Conservation (phyloP, 35 echinoderm and acorn worm genomes). For the Heliocidaris tuberculata region DNA sequence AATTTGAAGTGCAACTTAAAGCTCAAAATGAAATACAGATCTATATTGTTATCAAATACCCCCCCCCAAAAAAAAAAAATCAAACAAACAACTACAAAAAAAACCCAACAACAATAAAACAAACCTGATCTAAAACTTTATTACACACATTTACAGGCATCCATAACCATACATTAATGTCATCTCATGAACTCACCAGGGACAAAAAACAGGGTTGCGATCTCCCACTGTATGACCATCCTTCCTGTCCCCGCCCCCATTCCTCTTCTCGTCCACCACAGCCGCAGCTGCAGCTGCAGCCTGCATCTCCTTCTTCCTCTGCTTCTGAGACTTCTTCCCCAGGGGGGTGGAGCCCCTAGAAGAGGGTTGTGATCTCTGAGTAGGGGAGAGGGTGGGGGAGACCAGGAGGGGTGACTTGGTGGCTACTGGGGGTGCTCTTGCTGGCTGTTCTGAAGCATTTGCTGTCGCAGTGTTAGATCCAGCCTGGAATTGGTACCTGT, state of each 20-base stretch:
- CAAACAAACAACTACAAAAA: too few species aligned
- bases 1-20: too few species aligned
- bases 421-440: not conserved
- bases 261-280: not conserved
- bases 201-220: conserved; percentile 21
- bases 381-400: conserved; percentile 36
- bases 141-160: too few species aligned
- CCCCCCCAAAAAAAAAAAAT: not conserved
- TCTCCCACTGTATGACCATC: not conserved
- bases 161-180: too few species aligned
- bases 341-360: conserved; percentile 21
- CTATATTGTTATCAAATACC: not conserved
- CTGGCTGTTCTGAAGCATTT: not conserved
- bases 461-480: not conserved
- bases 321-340: conserved; percentile 82
- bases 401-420: not conserved
- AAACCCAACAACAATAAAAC: too few species aligned
- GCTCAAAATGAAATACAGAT: too few species aligned
- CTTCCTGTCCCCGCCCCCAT: not conserved
- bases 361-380: conserved; percentile 19
- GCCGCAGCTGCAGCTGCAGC: conserved; percentile 15
- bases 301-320: conserved; percentile 60
- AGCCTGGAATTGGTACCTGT: not conserved
- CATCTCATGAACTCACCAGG: conserved; percentile 52
- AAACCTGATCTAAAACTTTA: too few species aligned